Evolutionary conservation across 2,888 invertebrate genomes (phyloP).

Genomic region (Cephus pygmeus): DNA sequence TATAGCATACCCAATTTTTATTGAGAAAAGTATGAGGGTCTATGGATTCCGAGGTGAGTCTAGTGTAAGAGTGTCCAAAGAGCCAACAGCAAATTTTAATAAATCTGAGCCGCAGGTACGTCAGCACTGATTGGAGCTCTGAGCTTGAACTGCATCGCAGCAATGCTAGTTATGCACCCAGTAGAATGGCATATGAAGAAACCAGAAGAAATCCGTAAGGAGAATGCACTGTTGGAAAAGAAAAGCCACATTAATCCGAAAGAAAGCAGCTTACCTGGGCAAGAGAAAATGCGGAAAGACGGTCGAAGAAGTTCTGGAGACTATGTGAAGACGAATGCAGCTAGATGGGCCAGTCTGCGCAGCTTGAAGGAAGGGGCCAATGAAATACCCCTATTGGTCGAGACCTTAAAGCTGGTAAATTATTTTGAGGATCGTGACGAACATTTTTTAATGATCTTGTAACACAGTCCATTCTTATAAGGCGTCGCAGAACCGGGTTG

Average conservation of each 20-base stretch:
- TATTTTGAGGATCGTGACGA: neutral
- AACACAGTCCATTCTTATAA: constrained; percentile 7
- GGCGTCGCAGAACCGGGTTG: constrained; percentile 27
- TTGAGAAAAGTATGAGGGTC: constrained; percentile 71
- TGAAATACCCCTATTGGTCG: constrained; percentile 42
- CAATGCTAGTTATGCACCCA: constrained; percentile 79
- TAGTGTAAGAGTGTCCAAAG: neutral
- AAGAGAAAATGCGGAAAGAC: neutral
- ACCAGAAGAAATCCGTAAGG: neutral
- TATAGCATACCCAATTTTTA: constrained; percentile 76
- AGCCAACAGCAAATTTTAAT: neutral
- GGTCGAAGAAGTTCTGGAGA: neutral
- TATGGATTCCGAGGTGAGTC: constrained; percentile 76
- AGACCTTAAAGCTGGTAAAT: constrained; percentile 38
- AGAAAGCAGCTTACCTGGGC: neutral
- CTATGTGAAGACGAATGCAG: neutral
- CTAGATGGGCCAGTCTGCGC: constrained; percentile 54
- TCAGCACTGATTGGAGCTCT: constrained; percentile 75
- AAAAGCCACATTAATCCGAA: neutral
- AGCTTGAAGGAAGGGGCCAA: constrained; percentile 49
- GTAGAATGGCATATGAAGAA: constrained; percentile 73
- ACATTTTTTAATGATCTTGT: neutral
- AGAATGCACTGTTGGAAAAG: neutral
- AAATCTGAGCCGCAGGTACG: constrained; percentile 60
- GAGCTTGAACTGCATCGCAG: constrained; percentile 75